Percentiles rank a stretch among this genome's conserved stretches.
Conservation (phyloP, 2,113 vertebrate species). For the Chamaetylas fuelleborni region DNA sequence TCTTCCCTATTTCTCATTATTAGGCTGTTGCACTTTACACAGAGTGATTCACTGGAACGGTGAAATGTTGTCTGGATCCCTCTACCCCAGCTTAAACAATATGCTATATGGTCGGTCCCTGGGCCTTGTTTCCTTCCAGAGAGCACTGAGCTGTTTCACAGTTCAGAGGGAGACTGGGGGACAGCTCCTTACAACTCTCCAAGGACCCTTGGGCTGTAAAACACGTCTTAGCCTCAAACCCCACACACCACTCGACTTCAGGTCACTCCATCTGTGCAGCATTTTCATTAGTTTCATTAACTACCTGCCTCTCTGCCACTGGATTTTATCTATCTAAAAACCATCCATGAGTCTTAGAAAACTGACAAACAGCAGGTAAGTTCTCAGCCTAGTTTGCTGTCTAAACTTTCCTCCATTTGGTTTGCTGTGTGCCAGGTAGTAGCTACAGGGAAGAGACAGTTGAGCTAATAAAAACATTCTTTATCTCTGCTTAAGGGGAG, state of each 20-base stretch:
- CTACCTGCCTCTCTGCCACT: not conserved
- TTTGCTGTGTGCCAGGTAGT: not conserved
- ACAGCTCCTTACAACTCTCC: not conserved
- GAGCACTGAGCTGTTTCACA: not conserved
- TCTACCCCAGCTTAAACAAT: not conserved
- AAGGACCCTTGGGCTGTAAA: not conserved
- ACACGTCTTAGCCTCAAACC: not conserved
- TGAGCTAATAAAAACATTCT: not conserved
- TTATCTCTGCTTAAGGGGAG: not conserved
- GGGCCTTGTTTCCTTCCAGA: not conserved
- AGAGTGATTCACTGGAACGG: not conserved
- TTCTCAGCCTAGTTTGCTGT: not conserved
- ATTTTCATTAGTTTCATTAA: not conserved
- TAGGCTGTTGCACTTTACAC: not conserved
- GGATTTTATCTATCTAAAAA: not conserved
- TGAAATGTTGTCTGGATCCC: not conserved
- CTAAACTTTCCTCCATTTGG: not conserved
- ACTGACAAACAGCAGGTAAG: not conserved
- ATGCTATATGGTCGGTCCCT: not conserved
- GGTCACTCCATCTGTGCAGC: not conserved
- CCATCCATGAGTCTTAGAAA: not conserved
- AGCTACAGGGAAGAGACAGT: not conserved
- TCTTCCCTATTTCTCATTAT: not conserved
- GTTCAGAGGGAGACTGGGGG: not conserved
- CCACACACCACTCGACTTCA: not conserved